These are phyloP conservation scores for Macquaria australasica DNA, from an alignment of 2,113 vertebrate species.

Conservation along the genomic window DNA sequence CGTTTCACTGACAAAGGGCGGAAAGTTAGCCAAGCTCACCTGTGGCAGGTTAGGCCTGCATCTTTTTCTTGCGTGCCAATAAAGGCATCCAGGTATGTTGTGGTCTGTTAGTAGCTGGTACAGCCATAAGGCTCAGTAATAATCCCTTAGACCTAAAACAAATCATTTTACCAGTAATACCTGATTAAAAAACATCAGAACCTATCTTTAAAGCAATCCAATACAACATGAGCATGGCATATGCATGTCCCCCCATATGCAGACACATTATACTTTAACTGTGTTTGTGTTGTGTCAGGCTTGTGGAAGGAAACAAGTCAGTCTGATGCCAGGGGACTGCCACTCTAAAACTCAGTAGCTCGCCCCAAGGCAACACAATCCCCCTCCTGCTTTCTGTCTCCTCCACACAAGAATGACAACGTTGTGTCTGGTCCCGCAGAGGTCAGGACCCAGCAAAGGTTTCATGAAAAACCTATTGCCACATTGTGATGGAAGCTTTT, in stretches of 20 bases:
- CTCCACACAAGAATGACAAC: neutral
- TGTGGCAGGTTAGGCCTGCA: neutral
- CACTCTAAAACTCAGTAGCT: constrained; percentile 5
- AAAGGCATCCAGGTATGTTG: neutral
- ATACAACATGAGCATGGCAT: neutral
- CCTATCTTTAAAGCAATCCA: neutral
- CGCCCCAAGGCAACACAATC: constrained; percentile 8
- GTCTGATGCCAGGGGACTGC: constrained; percentile 12
- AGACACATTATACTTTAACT: neutral
- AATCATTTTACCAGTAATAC: neutral
- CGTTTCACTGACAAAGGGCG: too few relatives aligned
- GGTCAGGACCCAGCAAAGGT: neutral
- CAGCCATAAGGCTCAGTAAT: too few relatives aligned
- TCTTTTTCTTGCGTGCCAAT: too few relatives aligned
- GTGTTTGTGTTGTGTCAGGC: constrained; percentile 13
- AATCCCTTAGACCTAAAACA: neutral
- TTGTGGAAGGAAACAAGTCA: constrained; percentile 14
- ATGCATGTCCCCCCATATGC: neutral
- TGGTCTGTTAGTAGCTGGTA: too few relatives aligned
- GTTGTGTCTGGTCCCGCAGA: neutral
- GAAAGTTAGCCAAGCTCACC: too few relatives aligned
- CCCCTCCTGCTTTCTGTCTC: neutral
- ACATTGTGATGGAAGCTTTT: neutral
- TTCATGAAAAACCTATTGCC: neutral
- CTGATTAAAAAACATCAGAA: neutral